These are phyloP conservation scores for Zelostemma sp. DNA, from an alignment of 1,140 invertebrate species.

Conservation along the genomic window DNA sequence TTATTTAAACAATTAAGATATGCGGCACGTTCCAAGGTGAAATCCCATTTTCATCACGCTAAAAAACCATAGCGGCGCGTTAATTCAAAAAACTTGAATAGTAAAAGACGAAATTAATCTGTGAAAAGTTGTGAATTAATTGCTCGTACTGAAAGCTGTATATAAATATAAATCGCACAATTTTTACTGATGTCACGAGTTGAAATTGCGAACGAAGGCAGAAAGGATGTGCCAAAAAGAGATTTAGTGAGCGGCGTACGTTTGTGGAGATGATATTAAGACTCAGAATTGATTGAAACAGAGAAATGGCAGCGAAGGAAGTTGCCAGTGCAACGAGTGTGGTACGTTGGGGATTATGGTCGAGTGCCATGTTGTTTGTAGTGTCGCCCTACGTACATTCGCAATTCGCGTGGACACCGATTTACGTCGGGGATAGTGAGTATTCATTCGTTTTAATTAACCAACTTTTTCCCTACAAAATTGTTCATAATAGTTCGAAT, in stretches of 20 bases:
- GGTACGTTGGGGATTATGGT: constrained; percentile 55
- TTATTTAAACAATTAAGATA: too few species aligned
- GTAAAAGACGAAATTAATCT: too few species aligned
- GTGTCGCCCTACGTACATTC: constrained; percentile 55
- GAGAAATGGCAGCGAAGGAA: constrained; percentile 57
- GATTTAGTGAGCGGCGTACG: too few species aligned
- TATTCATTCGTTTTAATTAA: constrained; percentile 35
- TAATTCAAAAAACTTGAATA: too few species aligned
- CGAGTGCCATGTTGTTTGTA: constrained; percentile 53
- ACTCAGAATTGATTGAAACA: constrained; percentile 47
- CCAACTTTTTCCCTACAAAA: too few species aligned
- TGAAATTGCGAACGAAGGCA: constrained; percentile 13
- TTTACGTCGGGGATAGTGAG: constrained; percentile 66
- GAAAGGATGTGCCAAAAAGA: constrained; percentile 22
- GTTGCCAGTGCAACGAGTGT: constrained; percentile 51
- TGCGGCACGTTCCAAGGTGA: constrained; percentile 36
- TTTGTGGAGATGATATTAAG: constrained; percentile 62
- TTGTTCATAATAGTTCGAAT: too few species aligned
- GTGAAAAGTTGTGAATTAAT: too few species aligned
- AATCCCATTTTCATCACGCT: too few species aligned
- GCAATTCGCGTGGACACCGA: constrained; percentile 66
- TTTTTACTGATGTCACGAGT: constrained; percentile 19
- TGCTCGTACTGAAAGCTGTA: too few species aligned
- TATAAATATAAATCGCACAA: too few species aligned
- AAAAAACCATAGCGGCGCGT: too few species aligned